Conservation (phyloP, 2,888 invertebrate species). For the Ctenicera cuprea region DNA sequence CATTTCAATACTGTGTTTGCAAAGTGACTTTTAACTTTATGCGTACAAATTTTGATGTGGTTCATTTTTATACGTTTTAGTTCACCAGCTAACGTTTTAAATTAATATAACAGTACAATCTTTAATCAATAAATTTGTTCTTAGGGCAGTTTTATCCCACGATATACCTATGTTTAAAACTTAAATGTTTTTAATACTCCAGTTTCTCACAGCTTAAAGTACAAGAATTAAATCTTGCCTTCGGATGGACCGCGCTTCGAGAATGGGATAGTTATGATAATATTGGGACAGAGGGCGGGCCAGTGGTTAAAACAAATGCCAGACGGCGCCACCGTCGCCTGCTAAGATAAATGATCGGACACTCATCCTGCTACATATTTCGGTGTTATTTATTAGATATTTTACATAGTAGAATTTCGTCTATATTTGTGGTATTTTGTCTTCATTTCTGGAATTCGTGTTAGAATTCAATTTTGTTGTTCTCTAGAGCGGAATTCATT, state of each 20-base stretch:
- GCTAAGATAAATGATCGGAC: constrained; percentile 64
- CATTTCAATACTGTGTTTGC: too few relatives aligned
- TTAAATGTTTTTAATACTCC: not conserved
- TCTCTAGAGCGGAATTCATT: constrained; percentile 22
- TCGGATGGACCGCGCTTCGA: constrained; percentile 17
- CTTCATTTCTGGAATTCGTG: constrained; percentile 61
- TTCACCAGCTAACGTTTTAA: too few relatives aligned
- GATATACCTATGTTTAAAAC: too few relatives aligned
- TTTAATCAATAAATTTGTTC: too few relatives aligned
- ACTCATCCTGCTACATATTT: constrained; percentile 62
- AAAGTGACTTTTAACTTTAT: too few relatives aligned
- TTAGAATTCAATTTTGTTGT: constrained; percentile 46
- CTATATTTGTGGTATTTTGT: constrained; percentile 60
- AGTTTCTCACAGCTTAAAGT: constrained; percentile 11
- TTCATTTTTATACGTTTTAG: too few relatives aligned
- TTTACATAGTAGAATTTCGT: constrained; percentile 60
- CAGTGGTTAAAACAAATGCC: constrained; percentile 63
- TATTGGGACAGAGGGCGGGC: constrained; percentile 61
- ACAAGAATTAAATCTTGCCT: constrained; percentile 1
- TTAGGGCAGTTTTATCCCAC: too few relatives aligned
- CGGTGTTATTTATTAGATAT: constrained; percentile 61
- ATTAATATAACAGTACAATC: too few relatives aligned
- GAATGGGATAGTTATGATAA: constrained; percentile 62
- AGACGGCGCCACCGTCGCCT: constrained; percentile 62
- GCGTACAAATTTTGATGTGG: too few relatives aligned